phyloP scores from a whole-genome alignment of 2,113 vertebrate genomes.

The Phrynosoma platyrhinos region DNA sequence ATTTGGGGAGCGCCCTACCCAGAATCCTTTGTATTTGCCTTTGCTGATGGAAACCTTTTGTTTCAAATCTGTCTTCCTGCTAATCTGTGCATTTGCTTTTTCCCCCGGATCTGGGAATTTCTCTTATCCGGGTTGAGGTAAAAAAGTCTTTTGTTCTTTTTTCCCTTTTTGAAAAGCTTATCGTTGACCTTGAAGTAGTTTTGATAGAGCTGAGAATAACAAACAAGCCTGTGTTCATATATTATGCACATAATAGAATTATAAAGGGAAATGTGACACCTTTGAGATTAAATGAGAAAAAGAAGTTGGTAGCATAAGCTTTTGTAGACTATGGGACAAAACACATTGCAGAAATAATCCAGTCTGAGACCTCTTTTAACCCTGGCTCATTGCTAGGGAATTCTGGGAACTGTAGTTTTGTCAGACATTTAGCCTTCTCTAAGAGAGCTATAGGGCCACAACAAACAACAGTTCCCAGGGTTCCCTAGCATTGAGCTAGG shows the following conservation, averaged over 20 bases:
- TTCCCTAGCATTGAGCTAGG: no score
- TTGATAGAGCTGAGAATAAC: constrained; percentile 4
- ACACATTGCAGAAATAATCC: no score
- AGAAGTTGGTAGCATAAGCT: no score
- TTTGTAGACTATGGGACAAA: no score
- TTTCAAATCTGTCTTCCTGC: constrained; percentile 28
- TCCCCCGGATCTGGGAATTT: constrained; percentile 32
- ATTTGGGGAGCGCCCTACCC: neutral
- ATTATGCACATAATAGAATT: neutral
- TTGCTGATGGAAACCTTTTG: constrained; percentile 36
- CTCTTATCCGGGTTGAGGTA: constrained; percentile 45
- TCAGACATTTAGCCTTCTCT: no score
- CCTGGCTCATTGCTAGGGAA: no score
- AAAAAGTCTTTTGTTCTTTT: constrained; percentile 42
- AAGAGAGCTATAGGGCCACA: no score
- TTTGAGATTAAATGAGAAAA: no score
- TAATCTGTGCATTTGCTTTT: constrained; percentile 33
- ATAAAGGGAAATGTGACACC: no score
- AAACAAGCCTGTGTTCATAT: constrained; percentile 42
- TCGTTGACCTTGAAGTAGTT: constrained; percentile 44
- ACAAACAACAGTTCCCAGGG: no score
- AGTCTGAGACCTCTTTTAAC: no score
- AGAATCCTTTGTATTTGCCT: constrained; percentile 42
- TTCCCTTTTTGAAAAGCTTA: neutral
- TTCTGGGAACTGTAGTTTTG: no score